Evolutionary conservation across 1,140 invertebrate genomes (phyloP), one percentile per base, ranked within the genome.

Genomic region (Drosophila dunni): DNA sequence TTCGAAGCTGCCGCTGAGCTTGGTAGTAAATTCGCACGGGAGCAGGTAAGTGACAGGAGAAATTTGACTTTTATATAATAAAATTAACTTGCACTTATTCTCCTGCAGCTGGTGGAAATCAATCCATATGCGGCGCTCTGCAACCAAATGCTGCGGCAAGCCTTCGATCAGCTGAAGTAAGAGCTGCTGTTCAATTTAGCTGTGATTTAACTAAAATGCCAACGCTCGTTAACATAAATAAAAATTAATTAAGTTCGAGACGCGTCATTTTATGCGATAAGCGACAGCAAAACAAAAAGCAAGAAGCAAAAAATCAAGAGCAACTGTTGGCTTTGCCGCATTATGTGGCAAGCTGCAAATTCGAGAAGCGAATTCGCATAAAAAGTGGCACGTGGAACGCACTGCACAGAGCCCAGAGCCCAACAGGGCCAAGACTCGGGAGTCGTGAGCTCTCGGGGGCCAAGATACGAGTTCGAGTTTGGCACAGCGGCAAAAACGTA

Each of bases 101-200:
- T 20, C 1, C 33, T 73, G 13, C 92, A 97, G 94, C 91, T 97
- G 11, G 94, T 96, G 1, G 94, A 96, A 82, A 88, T 97, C 74
- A 97, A 97, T 93, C 96, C 96, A 0, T 98, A 97, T 93, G 95
- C 96, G 61, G 96, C 97, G 0, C 94, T 98, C 13, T 99, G 98
- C 92, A 99, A 99, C 92, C 95, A 97, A 92, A 98, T 99, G 97
- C 93, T 99, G 20, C 90, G 93, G 15, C 94, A 97, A 88, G 95
- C 86, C 15, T 92, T 92, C 66, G 73, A 90, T 58, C 79, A 92
- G 67, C 73, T 92, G 0, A 80, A 91, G 10, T 89, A 51, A 77
- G 53, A 29, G 51, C 15, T n/a, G 24, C 24, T 42, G n/a, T 40
- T 33, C 51, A 40, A 36, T 13, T 62, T 61, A 9, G 63, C 82